Base-by-base conservation (phyloP, 2,888 invertebrate species). In the Tachina fera region DNA sequence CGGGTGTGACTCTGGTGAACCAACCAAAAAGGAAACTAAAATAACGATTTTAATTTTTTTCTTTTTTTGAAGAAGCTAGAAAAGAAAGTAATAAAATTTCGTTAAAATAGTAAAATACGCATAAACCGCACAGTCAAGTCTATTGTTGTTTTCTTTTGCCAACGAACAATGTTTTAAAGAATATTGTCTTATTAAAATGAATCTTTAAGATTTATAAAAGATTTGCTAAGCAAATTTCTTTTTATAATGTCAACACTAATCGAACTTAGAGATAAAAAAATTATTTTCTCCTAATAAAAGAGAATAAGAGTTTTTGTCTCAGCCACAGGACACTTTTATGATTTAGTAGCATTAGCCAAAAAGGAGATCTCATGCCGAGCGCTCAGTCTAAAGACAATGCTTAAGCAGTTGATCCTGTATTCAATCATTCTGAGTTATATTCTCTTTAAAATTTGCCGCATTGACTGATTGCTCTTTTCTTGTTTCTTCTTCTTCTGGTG, bases 1-100 rank as follows among this genome's bases (percentile, higher is more conserved):
- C 89, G 87, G 91, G 91, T 86, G 91, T 88, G 79, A 87, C 89
- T 88, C 87, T 88, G 88, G 88, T 87, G 72, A 87, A 88, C 88
- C 88, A 87, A 88, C 88, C 88, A 82, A 72, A 85, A 88, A 86
- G 22, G 45, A 76, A 81, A 75, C 19, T 43, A 41, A 63, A 60
- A 51, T 39, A 60, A 58, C 3, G 58, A 14, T 31, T 60, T 31
- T 31, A 31, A 31, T 31, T 31, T 31, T 31, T 3, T 22, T 22
- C n/a, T 22, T 22, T 61, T 41, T 72, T 65, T 9, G 16, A 4
- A 58, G 56, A 22, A 71, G 31, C 68, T 47, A 5, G 1, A 39
- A 45, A 61, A 61, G 41, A 19, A 41, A 2, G 43, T n/a, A 61
- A 60, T 61, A 63, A 79, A 79, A 56, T 63, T 31, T 31, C 31